These are phyloP conservation scores for Rhinatrema bivittatum DNA, from an alignment of 2,797 vertebrate genomes.

Conservation along the genomic window DNA sequence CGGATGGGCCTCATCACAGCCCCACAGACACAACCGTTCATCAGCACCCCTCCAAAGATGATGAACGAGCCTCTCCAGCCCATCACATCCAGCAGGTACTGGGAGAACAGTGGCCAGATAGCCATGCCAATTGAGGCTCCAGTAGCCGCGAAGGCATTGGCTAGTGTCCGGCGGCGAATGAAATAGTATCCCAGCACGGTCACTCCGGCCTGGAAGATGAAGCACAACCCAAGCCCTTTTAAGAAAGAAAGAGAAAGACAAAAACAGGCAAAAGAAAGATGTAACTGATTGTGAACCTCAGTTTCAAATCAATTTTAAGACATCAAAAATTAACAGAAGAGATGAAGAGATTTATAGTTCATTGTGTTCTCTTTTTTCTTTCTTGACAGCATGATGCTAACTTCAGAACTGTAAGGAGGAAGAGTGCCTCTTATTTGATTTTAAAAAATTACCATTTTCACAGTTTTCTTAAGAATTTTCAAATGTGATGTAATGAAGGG, in stretches of 20 bases:
- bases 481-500: too few species aligned
- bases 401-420: too few species aligned
- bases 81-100: conserved; percentile 67
- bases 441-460: too few species aligned
- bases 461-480: too few species aligned
- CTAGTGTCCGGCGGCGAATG: conserved; percentile 64
- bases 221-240: conserved; percentile 84
- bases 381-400: too few species aligned
- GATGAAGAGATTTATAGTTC: too few species aligned
- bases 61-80: conserved; percentile 92
- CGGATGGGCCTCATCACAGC: conserved; percentile 80
- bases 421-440: too few species aligned
- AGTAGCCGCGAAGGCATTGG: conserved; percentile 79
- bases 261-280: neutral
- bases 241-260: neutral
- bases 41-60: conserved; percentile 73
- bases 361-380: too few species aligned
- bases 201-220: conserved; percentile 85
- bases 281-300: too few species aligned
- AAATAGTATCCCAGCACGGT: conserved; percentile 88
- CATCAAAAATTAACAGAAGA: too few species aligned
- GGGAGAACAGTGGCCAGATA: conserved; percentile 73
- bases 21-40: conserved; percentile 86
- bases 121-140: conserved; percentile 83
- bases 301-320: too few species aligned